These are phyloP conservation scores for Tetrapedia diversipes DNA, from an alignment of 2,888 invertebrate species.

Conservation along the genomic window DNA sequence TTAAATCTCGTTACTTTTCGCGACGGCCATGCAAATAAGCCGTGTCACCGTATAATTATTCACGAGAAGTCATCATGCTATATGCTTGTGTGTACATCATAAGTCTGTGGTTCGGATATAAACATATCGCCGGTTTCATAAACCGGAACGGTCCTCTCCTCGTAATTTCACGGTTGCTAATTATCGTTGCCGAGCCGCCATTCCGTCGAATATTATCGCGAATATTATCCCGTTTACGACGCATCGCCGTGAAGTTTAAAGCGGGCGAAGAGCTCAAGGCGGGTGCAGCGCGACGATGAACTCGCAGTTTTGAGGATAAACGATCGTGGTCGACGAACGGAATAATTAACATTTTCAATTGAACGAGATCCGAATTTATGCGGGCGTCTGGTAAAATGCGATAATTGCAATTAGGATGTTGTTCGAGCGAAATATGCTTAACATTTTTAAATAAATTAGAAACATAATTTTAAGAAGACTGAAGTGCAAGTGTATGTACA, in stretches of 20 bases:
- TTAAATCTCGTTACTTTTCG: no score
- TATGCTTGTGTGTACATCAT: no score
- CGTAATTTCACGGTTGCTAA: constrained; percentile 54
- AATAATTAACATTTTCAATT: no score
- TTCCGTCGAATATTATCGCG: constrained; percentile 43
- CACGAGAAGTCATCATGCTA: constrained; percentile 25
- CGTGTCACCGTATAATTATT: constrained; percentile 42
- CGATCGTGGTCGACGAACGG: not conserved
- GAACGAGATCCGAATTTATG: no score
- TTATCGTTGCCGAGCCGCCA: constrained; percentile 47
- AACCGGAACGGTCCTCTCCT: constrained; percentile 51
- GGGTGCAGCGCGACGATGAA: constrained; percentile 3
- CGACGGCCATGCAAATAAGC: no score
- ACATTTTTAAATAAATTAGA: no score
- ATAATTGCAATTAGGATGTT: no score
- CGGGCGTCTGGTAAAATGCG: no score
- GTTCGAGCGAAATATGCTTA: no score
- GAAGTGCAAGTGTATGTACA: no score
- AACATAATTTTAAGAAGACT: no score
- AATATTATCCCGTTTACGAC: constrained; percentile 36
- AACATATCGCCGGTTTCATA: constrained; percentile 53
- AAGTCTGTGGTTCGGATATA: constrained; percentile 40
- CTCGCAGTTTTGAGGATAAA: constrained; percentile 8
- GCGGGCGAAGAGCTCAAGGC: not conserved
- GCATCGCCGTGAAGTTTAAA: constrained; percentile 21